Evolutionary conservation across 37 sponge, comb jelly and placozoan species (phyloP).

Genomic region (Amphimedon queenslandica): DNA sequence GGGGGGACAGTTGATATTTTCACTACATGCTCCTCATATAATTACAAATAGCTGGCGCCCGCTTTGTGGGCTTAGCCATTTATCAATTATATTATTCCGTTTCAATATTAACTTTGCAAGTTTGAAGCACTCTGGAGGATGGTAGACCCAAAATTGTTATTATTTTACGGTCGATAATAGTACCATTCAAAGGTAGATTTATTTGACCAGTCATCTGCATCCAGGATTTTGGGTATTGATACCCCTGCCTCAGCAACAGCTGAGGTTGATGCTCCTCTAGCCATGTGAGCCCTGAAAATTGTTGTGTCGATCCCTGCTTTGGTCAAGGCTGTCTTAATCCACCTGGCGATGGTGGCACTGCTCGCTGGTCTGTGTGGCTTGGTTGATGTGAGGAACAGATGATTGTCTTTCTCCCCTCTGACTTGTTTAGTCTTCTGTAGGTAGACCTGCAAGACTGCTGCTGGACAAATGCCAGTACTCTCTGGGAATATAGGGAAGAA

Average conservation of each 20-base stretch:
- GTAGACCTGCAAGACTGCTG: background rate
- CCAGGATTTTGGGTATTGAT: background rate
- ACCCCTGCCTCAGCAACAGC: background rate
- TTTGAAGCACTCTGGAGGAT: slow-evolving; percentile 18
- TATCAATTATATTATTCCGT: slow-evolving; percentile 12
- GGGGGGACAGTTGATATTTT: slow-evolving; percentile 15
- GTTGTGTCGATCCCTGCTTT: slow-evolving; percentile 2
- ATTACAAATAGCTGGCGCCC: slow-evolving; percentile 14
- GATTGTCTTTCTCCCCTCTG: background rate
- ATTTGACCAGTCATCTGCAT: slow-evolving; percentile 6
- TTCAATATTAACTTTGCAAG: slow-evolving; percentile 13
- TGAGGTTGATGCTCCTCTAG: slow-evolving; percentile 8
- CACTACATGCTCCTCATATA: slow-evolving; percentile 16
- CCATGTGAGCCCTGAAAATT: slow-evolving; percentile 15
- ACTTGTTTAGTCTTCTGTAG: background rate
- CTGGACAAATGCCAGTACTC: slow-evolving; percentile 16
- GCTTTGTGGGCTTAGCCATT: slow-evolving; percentile 28
- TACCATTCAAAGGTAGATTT: background rate
- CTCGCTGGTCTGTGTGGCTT: slow-evolving; percentile 13
- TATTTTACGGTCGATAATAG: background rate
- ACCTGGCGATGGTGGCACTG: slow-evolving; percentile 2
- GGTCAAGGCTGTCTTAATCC: background rate
- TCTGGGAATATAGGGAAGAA: too few relatives aligned
- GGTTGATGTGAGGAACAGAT: slow-evolving; percentile 1
- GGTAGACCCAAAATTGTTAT: background rate